Percentiles rank a stretch among this genome's conserved stretches.
phyloP scores from a whole-genome alignment of 2,113 vertebrate species.

The Brachyhypopomus occidentalis region DNA sequence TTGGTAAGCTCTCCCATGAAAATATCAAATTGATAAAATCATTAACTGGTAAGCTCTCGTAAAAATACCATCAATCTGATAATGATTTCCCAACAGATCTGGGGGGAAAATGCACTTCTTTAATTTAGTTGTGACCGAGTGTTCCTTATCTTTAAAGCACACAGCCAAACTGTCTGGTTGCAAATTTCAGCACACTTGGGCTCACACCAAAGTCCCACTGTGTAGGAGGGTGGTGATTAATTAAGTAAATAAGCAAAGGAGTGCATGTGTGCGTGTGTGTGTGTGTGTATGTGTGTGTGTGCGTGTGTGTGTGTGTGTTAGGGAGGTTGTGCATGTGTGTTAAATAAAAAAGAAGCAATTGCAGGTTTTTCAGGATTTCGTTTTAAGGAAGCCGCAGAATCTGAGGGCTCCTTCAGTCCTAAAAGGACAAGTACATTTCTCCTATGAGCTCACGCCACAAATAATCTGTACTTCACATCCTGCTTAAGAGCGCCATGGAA shows the following conservation, averaged over 20 bases:
- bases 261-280: neutral
- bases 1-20: neutral
- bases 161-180: conserved; percentile 25
- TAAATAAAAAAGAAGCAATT: neutral
- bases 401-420: neutral
- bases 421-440: neutral
- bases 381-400: neutral
- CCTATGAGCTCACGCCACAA: neutral
- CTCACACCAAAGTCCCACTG: conserved; percentile 5
- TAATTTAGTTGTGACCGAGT: neutral
- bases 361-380: neutral
- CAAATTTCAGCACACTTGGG: conserved; percentile 14
- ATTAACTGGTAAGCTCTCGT: conserved; percentile 6
- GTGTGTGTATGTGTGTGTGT: conserved; percentile 1
- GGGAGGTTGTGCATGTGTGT: too few relatives aligned
- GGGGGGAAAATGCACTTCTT: neutral
- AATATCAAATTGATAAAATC: neutral
- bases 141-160: conserved; percentile 18
- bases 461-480: neutral
- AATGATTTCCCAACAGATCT: conserved; percentile 2
- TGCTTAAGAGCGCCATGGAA: neutral
- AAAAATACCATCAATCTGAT: conserved; percentile 7
- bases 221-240: conserved; percentile 21
- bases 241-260: neutral
- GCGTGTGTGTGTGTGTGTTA: neutral